Percentiles rank a stretch among this genome's conserved stretches.
Conservation (phyloP, 2,888 invertebrate species). For the Bugula neritina region DNA sequence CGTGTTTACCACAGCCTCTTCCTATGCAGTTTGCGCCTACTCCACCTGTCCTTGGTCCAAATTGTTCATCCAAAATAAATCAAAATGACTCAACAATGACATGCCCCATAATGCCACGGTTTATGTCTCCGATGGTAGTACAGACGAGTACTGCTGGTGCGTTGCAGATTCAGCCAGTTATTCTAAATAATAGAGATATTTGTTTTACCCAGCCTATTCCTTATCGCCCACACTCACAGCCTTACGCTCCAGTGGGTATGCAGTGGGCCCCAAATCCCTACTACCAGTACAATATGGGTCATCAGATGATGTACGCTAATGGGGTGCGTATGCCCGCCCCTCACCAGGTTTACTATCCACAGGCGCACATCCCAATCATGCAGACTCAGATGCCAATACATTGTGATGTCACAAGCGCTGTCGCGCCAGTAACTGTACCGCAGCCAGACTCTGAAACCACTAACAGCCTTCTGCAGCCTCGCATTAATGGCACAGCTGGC, state of each 20-base stretch:
- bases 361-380: background rate
- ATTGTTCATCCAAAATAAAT: background rate
- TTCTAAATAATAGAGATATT: background rate
- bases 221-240: constrained; percentile 1
- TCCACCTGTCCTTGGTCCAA: background rate
- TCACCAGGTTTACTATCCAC: background rate
- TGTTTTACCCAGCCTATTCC: background rate
- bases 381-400: background rate
- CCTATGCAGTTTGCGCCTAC: background rate
- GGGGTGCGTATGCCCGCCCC: background rate
- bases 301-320: background rate
- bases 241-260: constrained; percentile 3
- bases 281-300: background rate
- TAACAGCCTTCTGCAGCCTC: background rate
- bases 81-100: constrained; percentile 1
- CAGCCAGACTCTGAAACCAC: background rate
- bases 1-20: too few species aligned
- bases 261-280: background rate
- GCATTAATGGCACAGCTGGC: background rate
- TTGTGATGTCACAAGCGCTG: background rate
- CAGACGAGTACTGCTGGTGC: constrained; percentile 9
- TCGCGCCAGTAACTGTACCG: background rate
- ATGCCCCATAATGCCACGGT: background rate
- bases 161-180: constrained; percentile 12
- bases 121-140: constrained; percentile 10